A percentile compares a stretch with the other conserved stretches of the same genome.
These are phyloP conservation scores for Habropoda laboriosa DNA, from an alignment of 1,140 invertebrate species.

Conservation along the genomic window DNA sequence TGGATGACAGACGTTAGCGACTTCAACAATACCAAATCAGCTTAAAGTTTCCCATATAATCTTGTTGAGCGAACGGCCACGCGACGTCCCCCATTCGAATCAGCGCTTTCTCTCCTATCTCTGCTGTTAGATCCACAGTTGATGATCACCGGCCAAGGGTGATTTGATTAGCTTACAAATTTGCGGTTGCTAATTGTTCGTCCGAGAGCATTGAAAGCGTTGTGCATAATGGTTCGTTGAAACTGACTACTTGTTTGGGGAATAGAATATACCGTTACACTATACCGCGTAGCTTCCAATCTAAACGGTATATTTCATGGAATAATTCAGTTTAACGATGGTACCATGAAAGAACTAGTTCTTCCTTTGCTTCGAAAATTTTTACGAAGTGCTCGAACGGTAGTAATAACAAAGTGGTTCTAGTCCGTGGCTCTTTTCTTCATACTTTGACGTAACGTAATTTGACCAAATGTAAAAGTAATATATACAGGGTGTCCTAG, in stretches of 20 bases:
- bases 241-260: not conserved
- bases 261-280: not conserved
- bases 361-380: too few species aligned
- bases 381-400: too few species aligned
- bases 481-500: too few species aligned
- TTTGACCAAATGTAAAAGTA: too few species aligned
- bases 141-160: not conserved
- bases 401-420: too few species aligned
- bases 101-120: not conserved
- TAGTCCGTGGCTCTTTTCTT: too few species aligned
- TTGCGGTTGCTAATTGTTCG: slow-evolving; percentile 6
- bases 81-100: not conserved
- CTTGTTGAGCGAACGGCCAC: not conserved
- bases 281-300: too few species aligned
- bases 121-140: not conserved
- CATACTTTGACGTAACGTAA: too few species aligned
- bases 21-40: slow-evolving; percentile 31
- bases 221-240: not conserved
- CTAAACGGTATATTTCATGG: too few species aligned
- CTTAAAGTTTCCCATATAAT: slow-evolving; percentile 17
- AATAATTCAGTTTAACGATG: too few species aligned
- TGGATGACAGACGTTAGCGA: not conserved
- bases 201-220: not conserved
- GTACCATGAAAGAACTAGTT: too few species aligned
- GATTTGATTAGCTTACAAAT: slow-evolving; percentile 6